Base-by-base conservation (phyloP, 2,888 invertebrate genomes). In the Scaptomyza tumidula region DNA sequence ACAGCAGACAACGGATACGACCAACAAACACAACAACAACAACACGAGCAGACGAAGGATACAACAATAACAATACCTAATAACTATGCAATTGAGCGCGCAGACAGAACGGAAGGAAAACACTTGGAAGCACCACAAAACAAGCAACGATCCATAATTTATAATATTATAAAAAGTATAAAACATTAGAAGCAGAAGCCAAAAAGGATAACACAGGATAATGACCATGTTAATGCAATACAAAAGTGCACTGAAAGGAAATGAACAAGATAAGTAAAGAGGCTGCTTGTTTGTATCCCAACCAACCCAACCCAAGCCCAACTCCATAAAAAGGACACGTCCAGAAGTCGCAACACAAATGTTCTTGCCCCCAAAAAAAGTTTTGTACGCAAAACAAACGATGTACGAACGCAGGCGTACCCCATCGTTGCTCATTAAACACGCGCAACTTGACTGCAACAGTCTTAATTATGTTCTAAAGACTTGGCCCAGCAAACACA, bases 201-300 rank as follows among this genome's bases (percentile, higher is more conserved):
- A 73, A 70, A 78, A 72, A 61, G 78, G 70, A 78, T 71, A 75
- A 69, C 71, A 60, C 58, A 48, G 82, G 67, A 86, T 86, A 86
- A 86, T 86, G 85, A 83, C 86, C 82, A 86, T 86, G 85, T 86
- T 86, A 86, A 86, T 86, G 86, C 82, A 83, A 79, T 84, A 85
- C 85, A 85, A 78, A 84, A 85, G 85, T 84, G 86, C 86, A 84
- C 84, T 84, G 84, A 84, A 84, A 80, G 86, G 79, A 86, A 83
- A 86, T 86, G 82, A 84, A 80, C 80, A 71, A 81, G 86, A 86
- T 84, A 86, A 85, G 84, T 85, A 79, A 84, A 75, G 80, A 79
- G 73, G 37, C 54, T 19, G 49, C n/a, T n/a, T 10, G 33, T 7
- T 1, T 29, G 29, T 29, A 50, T 5, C 33, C 4, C 19, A 50